Base-by-base conservation (phyloP, 2,888 invertebrate species). In the Yponomeuta plumbellus region DNA sequence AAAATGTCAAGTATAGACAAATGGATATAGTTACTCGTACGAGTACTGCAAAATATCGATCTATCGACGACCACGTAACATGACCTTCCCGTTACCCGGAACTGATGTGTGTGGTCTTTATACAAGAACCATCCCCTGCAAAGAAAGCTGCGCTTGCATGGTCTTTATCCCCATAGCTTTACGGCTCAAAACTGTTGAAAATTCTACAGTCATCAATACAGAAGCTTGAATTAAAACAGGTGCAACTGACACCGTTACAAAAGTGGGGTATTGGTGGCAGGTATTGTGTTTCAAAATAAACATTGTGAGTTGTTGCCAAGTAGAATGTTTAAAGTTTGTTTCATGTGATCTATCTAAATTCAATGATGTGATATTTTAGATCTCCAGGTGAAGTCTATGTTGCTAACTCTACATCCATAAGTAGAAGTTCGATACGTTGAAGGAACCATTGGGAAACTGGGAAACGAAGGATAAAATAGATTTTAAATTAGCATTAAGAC, bases 41-140 rank as follows among this genome's bases (percentile, higher is more conserved):
- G 34, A 21, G 57, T 23, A 59, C 59, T 59, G 59, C 59, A 59
- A 23, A 58, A 59, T 59, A 22, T 59, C 59, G 59, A 59, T 17
- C 59, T 22, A 59, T 59, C 23, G 59, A 59, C 5, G 17, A 59
- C 23, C 22, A 59, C 3, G 59, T 59, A 59, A 59, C 59, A 59
- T 59, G 59, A 59, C n/a, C 59, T 23, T 21, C 23, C 21, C 23
- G 21, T 6, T 58, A n/a, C 20, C 58, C 58, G 59, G 59, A 59
- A 59, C 59, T 11, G 21, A 22, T 21, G 21, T 11, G 59, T 59
- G 59, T 59, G 59, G 59, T 59, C 59, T 34, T 59, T 59, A 22
- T 52, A 52, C 17, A 17, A 17, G 17, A 52, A 13, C 44, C 13
- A 17, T 52, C 44, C 4, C 44, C 44, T 52, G 13, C 44, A 13